These are phyloP conservation scores for Spisula solida DNA, from an alignment of 2,888 invertebrate genomes.

Conservation along the genomic window DNA sequence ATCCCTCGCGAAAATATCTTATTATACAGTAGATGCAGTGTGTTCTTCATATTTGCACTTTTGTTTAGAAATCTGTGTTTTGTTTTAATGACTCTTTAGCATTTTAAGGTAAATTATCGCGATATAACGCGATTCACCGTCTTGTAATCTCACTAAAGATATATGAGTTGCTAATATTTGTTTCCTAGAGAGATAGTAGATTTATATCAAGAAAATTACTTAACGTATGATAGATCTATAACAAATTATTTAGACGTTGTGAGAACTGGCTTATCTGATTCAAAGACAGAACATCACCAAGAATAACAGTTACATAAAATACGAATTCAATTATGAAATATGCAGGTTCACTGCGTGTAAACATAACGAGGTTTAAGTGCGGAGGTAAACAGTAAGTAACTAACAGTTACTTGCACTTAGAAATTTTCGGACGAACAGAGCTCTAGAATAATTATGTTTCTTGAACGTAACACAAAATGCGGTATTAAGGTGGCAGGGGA, in stretches of 20 bases:
- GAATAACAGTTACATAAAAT: not conserved
- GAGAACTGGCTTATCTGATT: not conserved
- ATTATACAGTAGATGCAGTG: no score
- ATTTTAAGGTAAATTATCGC: not conserved
- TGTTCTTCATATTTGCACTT: no score
- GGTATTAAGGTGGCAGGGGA: no score
- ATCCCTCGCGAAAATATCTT: no score
- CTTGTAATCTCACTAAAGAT: not conserved
- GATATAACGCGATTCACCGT: not conserved
- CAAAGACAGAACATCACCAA: not conserved
- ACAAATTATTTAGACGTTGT: not conserved
- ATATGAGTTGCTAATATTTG: not conserved
- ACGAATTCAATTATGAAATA: not conserved
- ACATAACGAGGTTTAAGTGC: not conserved
- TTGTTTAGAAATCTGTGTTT: not conserved
- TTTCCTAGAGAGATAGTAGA: not conserved
- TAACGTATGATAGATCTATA: not conserved
- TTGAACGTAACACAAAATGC: no score
- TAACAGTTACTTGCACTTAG: no score
- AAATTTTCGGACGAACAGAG: no score
- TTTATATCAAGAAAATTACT: constrained; percentile 3
- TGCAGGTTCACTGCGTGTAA: not conserved
- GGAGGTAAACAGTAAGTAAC: not conserved
- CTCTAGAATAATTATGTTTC: no score
- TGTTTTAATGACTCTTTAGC: not conserved